Evolutionary conservation across 2,113 vertebrate species (phyloP).

Genomic region (Leucosticte australis): DNA sequence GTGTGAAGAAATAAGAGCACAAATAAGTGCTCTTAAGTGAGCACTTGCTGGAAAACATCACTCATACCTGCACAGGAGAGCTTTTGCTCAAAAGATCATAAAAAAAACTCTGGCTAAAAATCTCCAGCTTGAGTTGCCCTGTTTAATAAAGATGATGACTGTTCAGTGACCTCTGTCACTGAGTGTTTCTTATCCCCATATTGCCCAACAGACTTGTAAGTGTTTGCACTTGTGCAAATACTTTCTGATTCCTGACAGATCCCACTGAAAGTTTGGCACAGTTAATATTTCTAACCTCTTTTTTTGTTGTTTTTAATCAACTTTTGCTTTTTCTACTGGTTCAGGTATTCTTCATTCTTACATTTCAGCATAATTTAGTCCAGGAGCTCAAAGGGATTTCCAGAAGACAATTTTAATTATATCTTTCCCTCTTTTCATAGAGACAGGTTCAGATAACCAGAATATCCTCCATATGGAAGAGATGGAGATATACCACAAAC

Average conservation of each 20-base stretch:
- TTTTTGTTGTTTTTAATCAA: not conserved
- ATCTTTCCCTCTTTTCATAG: not conserved
- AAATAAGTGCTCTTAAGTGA: not conserved
- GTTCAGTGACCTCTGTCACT: constrained; percentile 27
- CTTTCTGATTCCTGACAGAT: not conserved
- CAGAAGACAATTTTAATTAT: not conserved
- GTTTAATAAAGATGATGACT: not conserved
- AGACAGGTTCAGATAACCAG: not conserved
- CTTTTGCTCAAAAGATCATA: not conserved
- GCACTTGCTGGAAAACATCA: not conserved
- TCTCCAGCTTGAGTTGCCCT: not conserved
- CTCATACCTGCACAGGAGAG: not conserved
- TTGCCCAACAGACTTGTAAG: not conserved
- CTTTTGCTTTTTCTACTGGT: not conserved
- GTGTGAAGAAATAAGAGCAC: no score
- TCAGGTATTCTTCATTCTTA: not conserved
- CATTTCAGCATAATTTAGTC: not conserved
- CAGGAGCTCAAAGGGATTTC: not conserved
- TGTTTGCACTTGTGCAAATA: constrained; percentile 43
- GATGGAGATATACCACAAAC: not conserved
- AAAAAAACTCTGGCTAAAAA: not conserved
- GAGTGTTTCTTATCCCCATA: not conserved
- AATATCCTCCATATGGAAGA: not conserved
- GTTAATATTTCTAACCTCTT: not conserved
- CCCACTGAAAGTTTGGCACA: not conserved